Percentiles rank a stretch among this genome's conserved stretches.
phyloP scores from a whole-genome alignment of 2,797 vertebrate species.

The Sylvia borin region DNA sequence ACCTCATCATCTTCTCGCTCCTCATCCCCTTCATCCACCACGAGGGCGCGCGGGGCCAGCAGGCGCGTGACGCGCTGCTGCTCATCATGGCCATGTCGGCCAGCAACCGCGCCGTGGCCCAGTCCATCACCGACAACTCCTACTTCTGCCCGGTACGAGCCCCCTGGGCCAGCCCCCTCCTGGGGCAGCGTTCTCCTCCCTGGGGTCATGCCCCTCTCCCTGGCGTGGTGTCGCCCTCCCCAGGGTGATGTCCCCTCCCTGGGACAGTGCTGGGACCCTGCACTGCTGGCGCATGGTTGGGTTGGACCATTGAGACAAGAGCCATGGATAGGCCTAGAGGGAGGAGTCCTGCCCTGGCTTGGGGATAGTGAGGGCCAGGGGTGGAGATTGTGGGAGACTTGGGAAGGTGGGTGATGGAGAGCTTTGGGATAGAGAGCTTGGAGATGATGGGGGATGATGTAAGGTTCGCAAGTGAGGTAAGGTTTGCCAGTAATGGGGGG shows the following conservation, averaged over 20 bases:
- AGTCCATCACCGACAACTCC: slow-evolving; percentile 92
- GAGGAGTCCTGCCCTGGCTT: background rate
- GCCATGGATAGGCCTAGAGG: background rate
- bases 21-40: slow-evolving; percentile 96
- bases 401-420: background rate
- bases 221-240: too few relatives aligned
- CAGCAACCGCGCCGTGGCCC: slow-evolving; percentile 83
- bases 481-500: background rate
- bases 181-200: accelerated
- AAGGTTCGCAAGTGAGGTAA: background rate
- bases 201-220: too few relatives aligned
- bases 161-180: accelerated
- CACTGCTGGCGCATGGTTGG: accelerated
- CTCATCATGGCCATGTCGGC: slow-evolving; percentile 95
- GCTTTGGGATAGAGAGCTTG: background rate
- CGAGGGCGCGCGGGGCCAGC: slow-evolving; percentile 91
- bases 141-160: slow-evolving; percentile 94
- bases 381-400: background rate
- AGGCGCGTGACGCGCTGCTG: slow-evolving; percentile 92
- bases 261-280: background rate
- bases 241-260: too few relatives aligned
- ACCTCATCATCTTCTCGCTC: slow-evolving; percentile 93
- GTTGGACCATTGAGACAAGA: background rate
- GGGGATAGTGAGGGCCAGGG: background rate
- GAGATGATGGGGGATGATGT: background rate